Evolutionary conservation across 1,140 invertebrate species (phyloP), one percentile per base, ranked within the genome.

Genomic region (Brachionus manjavacas): DNA sequence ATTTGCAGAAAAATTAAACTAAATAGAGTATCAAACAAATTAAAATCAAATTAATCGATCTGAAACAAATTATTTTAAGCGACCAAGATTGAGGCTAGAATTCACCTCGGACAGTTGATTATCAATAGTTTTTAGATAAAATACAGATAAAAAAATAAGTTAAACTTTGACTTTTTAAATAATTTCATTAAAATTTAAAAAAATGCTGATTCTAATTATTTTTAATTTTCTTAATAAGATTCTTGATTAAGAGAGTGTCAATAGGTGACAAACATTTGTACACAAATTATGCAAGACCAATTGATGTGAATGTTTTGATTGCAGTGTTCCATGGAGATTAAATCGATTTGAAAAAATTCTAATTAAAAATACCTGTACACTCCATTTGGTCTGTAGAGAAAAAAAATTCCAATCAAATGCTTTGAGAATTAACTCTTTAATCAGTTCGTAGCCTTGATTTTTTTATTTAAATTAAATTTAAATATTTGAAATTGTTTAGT

Each of bases 31-130:
- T 16, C 68, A 72, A 72, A 41, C 66, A 72, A 72, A 72, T 72
- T 72, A 72, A 72, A 72, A 72, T 72, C 68, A 72, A 72, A 72
- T 72, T 72, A 72, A 72, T 72, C 68, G 68, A 72, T 72, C 39
- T 72, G 68, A 72, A 41, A 31, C n/a, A 60, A 60, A 20, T 68
- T 68, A 14, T 31, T 11, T 31, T 31, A 23, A n/a, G n/a, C 31
- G 66, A 25, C 20, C 25, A 23, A 25, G 20, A 31, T 25, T 66
- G 25, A 23, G 20, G 14, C 8, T 31, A 25, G 14, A n/a, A 31
- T 2, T 23, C 25, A 31, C 4, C 25, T 64, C 12, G 31, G 31
- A 68, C 25, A 31, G 25, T 68, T 14, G 66, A 2, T 9, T 28
- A 12, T 12, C 31, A 68, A 68, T n/a, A 28, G 4, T 68, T 68